Conservation (phyloP, 2,888 invertebrate genomes). For the Mongoloraphidia duomilia region DNA sequence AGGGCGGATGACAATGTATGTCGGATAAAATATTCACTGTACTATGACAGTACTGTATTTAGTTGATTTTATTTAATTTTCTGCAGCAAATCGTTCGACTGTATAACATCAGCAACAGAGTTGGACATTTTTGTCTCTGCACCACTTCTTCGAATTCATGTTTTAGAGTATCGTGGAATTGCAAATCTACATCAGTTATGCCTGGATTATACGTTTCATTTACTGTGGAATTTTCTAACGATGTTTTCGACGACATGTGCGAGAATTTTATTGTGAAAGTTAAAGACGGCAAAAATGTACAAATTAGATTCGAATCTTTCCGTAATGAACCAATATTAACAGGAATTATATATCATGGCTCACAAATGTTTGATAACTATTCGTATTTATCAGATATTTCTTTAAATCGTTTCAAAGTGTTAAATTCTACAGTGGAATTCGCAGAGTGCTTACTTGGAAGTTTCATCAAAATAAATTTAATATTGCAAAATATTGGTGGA, state of each 20-base stretch:
- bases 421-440: constrained; percentile 29
- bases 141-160: no score
- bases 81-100: no score
- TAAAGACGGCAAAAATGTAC: constrained; percentile 20
- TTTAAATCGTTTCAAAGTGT: constrained; percentile 12
- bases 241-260: constrained; percentile 21
- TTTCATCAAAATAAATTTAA: constrained; percentile 19
- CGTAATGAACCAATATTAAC: not conserved
- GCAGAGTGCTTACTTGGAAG: constrained; percentile 28
- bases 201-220: constrained; percentile 29
- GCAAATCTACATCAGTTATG: constrained; percentile 18
- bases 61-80: no score
- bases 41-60: no score
- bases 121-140: no score
- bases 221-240: constrained; percentile 23
- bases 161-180: not conserved
- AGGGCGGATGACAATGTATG: no score
- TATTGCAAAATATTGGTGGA: constrained; percentile 27
- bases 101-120: no score
- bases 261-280: constrained; percentile 24
- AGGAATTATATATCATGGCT: not conserved
- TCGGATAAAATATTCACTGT: no score
- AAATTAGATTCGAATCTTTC: constrained; percentile 11
- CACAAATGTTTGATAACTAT: not conserved
- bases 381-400: not conserved